Base-by-base conservation (phyloP, 2,797 vertebrate species). In the Gymnocypris eckloni region DNA sequence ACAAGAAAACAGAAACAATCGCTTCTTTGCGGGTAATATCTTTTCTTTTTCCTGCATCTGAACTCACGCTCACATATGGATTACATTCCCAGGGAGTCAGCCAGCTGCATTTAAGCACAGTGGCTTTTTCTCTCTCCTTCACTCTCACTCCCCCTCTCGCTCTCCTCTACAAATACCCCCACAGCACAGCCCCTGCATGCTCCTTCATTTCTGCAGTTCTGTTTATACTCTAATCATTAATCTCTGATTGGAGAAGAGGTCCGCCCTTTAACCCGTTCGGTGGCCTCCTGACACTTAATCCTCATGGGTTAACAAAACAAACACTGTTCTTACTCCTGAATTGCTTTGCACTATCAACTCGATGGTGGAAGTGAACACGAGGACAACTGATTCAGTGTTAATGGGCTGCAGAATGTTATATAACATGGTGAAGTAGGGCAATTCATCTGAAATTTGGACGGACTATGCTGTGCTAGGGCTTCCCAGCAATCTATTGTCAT, bases 51-150 rank as follows among this genome's bases (percentile, higher is more conserved):
- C 76, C 83, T 83, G 87, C 81, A 87, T 89, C 83, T 88, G 78
- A 88, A 87, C 88, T 78, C 82, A 69, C 67, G 84, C 89, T 83
- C 90, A 91, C 91, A 93, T 90, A 92, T 93, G 91, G 91, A 92
- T 92, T 89, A 88, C 90, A 92, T 91, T 92, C 88, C 83, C 87
- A 59, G 83, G 73, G 81, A 90, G 89, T 82, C 82, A 89, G 89
- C 87, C 90, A 90, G 90, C 82, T 89, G 90, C 86, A 90, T 88
- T 90, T 75, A 86, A 90, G 88, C 86, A 77, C 82, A 67, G 70
- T 84, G 52, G 77, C 85, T 37, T 59, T 71, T 81, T 67, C 86
- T 85, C 48, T 39, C 85, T 59, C 52, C 28, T 56, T 76, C 43
- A n/a, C 50, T 61, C 45, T 59, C 56, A 25, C 61, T 67, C 50